Evolutionary conservation across 2,797 vertebrate genomes (phyloP), one percentile per base, ranked within the genome.

Genomic region (Falco berigora): DNA sequence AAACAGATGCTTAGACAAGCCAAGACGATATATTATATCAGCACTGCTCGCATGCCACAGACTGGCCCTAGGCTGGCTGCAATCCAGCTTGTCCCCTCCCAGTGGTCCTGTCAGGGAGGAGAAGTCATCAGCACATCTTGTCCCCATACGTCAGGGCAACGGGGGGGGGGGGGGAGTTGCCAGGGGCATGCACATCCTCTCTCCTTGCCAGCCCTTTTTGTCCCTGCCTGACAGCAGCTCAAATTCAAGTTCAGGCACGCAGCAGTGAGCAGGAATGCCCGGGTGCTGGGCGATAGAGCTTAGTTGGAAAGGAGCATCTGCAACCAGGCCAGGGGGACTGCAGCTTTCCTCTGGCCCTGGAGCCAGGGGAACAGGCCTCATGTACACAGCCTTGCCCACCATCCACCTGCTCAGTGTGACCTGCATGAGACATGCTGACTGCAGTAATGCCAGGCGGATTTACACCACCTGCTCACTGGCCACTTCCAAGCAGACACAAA

Each of bases 261-360:
- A 32, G 69, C 52, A 32, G 55, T 4, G 2, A 36, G 32, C 0
- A 1, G 27, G 40, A 61, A 27, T 2, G 3, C 13, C 25, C 1
- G 2, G 23, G 9, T 12, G 9, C 8, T 20, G 58, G 12, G 22
- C 46, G 67, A 18, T 5, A 9, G 69, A 72, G 49, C 59, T 40
- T 15, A 9, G 36, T n/a, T 15, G 11, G 36, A 67, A 53, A 56
- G 68, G 53, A 85, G 9, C 61, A 53, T 19, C 50, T 64, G 20
- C 17, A 20, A 9, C 28, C 32, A n/a, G 40, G 7, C 18, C 4
- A 6, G 7, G 20, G 28, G 40, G 38, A 28, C 12, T 14, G 12
- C n/a, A 24, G 44, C 15, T 64, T 56, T 32, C 12, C 73, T 50
- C 28, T 2, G 1, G 27, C 17, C 30, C 66, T 10, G 36, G 32